Conservation (phyloP, 92 coral and sea anemone genomes). For the Umimayanthus chanpuru region DNA sequence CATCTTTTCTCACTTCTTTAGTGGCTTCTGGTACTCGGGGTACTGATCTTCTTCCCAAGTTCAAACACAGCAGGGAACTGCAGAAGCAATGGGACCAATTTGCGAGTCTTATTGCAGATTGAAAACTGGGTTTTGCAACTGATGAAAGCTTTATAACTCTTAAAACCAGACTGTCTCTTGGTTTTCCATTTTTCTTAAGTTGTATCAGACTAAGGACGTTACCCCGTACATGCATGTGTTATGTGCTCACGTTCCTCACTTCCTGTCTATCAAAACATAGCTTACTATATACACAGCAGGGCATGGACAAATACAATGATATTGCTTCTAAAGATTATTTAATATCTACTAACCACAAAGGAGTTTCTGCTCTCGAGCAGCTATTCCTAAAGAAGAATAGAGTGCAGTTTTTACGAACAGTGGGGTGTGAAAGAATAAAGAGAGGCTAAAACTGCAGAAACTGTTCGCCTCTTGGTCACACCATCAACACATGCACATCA, state of each 20-base stretch:
- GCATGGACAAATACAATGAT: too few relatives aligned
- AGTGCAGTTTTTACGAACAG: too few relatives aligned
- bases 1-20: too few relatives aligned
- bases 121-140: conserved; percentile 47
- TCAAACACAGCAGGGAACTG: conserved; percentile 29
- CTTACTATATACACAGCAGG: conserved; percentile 7
- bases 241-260: conserved; percentile 58
- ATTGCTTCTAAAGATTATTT: too few relatives aligned
- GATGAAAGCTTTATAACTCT: conserved; percentile 43
- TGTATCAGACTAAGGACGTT: conserved; percentile 57
- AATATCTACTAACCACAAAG: too few relatives aligned
- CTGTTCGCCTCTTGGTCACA: not conserved
- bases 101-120: conserved; percentile 42
- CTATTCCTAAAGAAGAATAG: too few relatives aligned
- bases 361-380: too few relatives aligned
- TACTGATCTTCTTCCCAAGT: conserved; percentile 51
- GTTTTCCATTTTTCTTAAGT: conserved; percentile 34
- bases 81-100: conserved; percentile 54
- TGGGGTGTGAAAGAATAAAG: too few relatives aligned
- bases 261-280: conserved; percentile 49
- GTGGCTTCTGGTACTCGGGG: too few relatives aligned
- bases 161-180: not conserved
- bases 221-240: conserved; percentile 68
- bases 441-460: too few relatives aligned
- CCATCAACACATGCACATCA: conserved; percentile 63